Evolutionary conservation across 1,140 invertebrate species (phyloP).

Genomic region (Lepidurus packardi): DNA sequence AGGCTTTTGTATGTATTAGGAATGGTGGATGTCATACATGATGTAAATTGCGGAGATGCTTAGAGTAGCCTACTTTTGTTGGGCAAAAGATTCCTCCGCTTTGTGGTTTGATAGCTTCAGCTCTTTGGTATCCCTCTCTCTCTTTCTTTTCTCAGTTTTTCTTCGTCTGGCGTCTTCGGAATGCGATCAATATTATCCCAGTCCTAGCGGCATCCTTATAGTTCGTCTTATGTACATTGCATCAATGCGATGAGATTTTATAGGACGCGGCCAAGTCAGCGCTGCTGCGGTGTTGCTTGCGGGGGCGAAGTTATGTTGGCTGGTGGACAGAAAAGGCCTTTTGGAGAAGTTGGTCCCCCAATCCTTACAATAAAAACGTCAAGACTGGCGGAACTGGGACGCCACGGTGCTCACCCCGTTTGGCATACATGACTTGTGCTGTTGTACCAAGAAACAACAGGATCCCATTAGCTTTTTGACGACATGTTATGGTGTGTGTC

Average conservation of each 20-base stretch:
- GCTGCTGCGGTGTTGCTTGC: neutral
- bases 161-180: constrained; percentile 6
- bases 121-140: neutral
- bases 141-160: neutral
- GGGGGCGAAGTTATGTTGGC: constrained; percentile 16
- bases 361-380: neutral
- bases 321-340: neutral
- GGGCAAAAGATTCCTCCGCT: neutral
- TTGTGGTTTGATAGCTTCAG: neutral
- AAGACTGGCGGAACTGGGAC: neutral
- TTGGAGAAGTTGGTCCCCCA: neutral
- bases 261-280: neutral
- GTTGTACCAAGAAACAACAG: neutral
- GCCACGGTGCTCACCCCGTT: neutral
- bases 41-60: neutral
- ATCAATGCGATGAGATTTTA: neutral
- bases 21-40: neutral
- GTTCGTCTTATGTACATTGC: neutral
- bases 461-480: neutral
- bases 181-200: constrained; percentile 3
- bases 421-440: constrained; percentile 7
- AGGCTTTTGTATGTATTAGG: too few relatives aligned
- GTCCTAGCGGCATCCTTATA: neutral
- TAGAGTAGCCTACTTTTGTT: neutral
- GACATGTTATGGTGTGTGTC: neutral